Evolutionary conservation across 1,140 invertebrate genomes (phyloP).

Genomic region (Drosophila novamexicana): DNA sequence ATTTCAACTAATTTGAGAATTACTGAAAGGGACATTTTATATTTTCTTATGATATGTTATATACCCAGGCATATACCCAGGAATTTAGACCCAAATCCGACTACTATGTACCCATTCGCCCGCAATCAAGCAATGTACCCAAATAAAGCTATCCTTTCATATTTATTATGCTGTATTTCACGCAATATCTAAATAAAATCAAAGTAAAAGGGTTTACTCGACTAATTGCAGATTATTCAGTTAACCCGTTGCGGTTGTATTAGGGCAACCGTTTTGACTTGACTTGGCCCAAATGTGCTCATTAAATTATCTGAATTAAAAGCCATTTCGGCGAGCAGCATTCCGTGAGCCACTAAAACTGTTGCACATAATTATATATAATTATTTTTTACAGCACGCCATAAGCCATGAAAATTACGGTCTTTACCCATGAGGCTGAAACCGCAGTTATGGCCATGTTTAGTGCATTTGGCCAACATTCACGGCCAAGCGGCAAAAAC

Average conservation of each 20-base stretch:
- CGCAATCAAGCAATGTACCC: no score
- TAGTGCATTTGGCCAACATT: background rate
- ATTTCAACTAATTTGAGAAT: no score
- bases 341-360: no score
- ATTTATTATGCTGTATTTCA: background rate
- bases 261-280: background rate
- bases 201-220: background rate
- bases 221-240: background rate
- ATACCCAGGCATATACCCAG: no score
- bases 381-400: constrained; percentile 43
- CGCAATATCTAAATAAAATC: background rate
- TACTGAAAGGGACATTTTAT: no score
- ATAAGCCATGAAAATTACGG: constrained; percentile 42
- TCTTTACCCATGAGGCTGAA: constrained; percentile 33
- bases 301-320: background rate
- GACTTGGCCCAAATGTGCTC: background rate
- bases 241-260: background rate
- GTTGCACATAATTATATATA: constrained; percentile 32
- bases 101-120: no score
- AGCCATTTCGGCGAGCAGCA: background rate
- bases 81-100: no score
- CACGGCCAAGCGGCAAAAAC: background rate
- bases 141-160: background rate
- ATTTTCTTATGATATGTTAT: no score
- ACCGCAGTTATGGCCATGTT: constrained; percentile 32